phyloP scores from a whole-genome alignment of 1,140 invertebrate genomes.

The Mya arenaria region DNA sequence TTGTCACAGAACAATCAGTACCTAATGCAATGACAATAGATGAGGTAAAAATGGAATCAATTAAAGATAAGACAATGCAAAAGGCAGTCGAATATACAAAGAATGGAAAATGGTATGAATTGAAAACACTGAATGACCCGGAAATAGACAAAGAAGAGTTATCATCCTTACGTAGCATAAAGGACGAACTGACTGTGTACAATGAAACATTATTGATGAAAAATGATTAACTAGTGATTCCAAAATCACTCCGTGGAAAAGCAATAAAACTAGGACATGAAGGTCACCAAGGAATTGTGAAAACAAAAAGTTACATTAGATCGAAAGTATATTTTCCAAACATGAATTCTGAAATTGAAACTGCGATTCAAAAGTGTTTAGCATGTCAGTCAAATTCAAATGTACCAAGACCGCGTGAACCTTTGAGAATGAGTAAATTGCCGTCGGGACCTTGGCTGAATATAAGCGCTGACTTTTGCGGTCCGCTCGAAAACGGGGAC shows the following conservation, averaged over 20 bases:
- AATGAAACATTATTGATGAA: no score
- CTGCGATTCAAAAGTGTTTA: not conserved
- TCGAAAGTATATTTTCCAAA: no score
- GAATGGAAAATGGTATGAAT: no score
- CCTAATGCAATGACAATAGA: constrained; percentile 3
- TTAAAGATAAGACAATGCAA: constrained; percentile 13
- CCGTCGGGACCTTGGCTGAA: constrained; percentile 12
- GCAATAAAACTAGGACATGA: constrained; percentile 14
- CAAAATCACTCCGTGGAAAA: not conserved
- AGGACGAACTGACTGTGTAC: no score
- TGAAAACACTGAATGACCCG: no score
- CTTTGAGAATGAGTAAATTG: constrained; percentile 12
- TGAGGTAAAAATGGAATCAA: constrained; percentile 13
- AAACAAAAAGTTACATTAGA: no score
- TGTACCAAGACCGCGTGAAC: constrained; percentile 3
- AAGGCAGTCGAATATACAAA: constrained; percentile 15
- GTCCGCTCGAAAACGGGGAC: no score
- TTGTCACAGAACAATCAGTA: constrained; percentile 7
- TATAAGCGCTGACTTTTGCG: constrained; percentile 7
- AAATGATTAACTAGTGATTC: no score
- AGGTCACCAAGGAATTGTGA: constrained; percentile 18
- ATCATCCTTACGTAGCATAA: no score
- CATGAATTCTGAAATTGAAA: not conserved
- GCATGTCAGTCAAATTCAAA: not conserved
- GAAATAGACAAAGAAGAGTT: no score